Evolutionary conservation across 2,797 vertebrate species (phyloP), one percentile per base, ranked within the genome.

Genomic region (Falco naumanni): DNA sequence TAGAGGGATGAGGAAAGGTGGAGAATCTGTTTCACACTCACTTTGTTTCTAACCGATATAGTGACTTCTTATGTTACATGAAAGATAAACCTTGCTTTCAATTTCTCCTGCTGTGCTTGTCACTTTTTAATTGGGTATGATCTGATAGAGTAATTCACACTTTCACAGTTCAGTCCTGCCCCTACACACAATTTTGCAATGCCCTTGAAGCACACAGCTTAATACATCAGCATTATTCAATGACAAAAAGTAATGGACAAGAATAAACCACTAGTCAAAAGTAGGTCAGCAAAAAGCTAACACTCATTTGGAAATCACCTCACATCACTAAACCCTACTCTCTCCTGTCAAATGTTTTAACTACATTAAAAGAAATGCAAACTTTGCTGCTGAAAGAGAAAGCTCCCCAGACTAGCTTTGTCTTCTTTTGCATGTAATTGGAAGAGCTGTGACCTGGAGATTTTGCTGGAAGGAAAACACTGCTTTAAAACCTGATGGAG

Each of bases 91-190:
- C 89, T 93, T 74, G 54, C 91, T 90, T 97, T 96, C 95, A 88
- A 71, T 94, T 95, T 95, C 87, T 87, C 96, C 95, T 84, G 97
- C 97, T 93, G 95, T 63, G 97, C 92, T 94, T 81, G 95, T 97
- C 96, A 90, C 90, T 84, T 95, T 97, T 97, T 97, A 97, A 98
- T 96, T 97, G 96, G 95, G 95, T 87, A 84, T 96, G 96, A 97
- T 94, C 95, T 94, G 96, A 96, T 96, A 87, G 88, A 93, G 95
- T 97, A 96, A 97, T 96, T 97, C 82, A 10, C 95, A 89, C 96
- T 96, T 97, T 94, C 91, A 97, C 91, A 84, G 93, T 79, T 92
- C 95, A 95, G 85, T 79, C 93, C 91, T 94, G 96, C 96, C 95
- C 96, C 96, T 92, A 85, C 93, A 87, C 8, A 96, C 86, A 94